Conservation (phyloP, 2,797 vertebrate genomes). For the Benthosema pterotum region DNA sequence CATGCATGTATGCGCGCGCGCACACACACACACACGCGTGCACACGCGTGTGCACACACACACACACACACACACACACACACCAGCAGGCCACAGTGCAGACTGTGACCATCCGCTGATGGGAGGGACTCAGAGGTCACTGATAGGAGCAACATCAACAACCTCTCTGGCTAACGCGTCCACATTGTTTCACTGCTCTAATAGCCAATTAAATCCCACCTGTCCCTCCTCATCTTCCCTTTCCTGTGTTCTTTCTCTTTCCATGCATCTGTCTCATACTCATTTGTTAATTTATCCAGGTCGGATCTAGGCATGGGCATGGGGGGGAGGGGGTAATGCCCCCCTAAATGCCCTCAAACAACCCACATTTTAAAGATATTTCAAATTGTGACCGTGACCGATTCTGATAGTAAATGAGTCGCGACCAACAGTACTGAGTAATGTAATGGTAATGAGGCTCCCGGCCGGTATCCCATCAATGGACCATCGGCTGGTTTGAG, state of each 20-base stretch:
- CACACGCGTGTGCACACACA: neutral
- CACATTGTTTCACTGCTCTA: conserved; percentile 21
- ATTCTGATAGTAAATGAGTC: no score
- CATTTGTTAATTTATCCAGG: no score
- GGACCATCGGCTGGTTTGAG: no score
- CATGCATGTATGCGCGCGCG: neutral
- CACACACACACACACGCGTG: neutral
- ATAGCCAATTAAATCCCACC: conserved; percentile 22
- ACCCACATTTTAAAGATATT: no score
- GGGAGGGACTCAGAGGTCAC: conserved; percentile 16
- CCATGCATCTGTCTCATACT: neutral
- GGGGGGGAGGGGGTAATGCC: no score
- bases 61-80: neutral
- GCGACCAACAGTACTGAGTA: no score
- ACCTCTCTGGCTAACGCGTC: conserved; percentile 5
- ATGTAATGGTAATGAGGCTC: no score
- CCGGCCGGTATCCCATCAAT: no score
- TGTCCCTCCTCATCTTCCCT: neutral
- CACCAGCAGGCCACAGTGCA: neutral
- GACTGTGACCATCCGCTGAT: conserved; percentile 8
- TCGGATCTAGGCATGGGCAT: no score
- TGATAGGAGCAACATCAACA: conserved; percentile 13
- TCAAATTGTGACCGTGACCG: no score
- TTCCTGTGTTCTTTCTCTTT: neutral
- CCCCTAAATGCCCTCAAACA: no score